Percentiles rank a stretch among this genome's conserved stretches.
These are phyloP conservation scores for Ernsta delagoae DNA, from an alignment of 2,888 invertebrate species.

Conservation along the genomic window DNA sequence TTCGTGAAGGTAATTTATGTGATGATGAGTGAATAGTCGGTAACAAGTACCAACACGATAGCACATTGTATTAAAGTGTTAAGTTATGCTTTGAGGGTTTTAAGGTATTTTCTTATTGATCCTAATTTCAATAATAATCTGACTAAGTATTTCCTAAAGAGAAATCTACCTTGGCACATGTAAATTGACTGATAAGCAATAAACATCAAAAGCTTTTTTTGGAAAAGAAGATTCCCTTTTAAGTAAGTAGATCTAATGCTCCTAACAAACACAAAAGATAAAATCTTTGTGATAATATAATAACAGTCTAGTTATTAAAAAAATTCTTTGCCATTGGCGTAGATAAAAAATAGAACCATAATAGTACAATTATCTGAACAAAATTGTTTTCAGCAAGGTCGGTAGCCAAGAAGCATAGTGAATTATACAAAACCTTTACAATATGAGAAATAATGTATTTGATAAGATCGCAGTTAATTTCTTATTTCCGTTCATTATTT, in stretches of 20 bases:
- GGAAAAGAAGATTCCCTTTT: not conserved
- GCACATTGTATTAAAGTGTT: too few relatives aligned
- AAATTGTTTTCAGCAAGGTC: not conserved
- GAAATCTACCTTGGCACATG: too few relatives aligned
- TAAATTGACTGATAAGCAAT: too few relatives aligned
- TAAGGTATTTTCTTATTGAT: too few relatives aligned
- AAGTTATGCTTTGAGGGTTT: too few relatives aligned
- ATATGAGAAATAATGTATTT: slow-evolving; percentile 3
- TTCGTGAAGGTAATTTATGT: slow-evolving; percentile 7
- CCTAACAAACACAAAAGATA: not conserved
- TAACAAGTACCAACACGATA: too few relatives aligned
- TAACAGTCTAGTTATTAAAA: too few relatives aligned
- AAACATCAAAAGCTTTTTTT: too few relatives aligned
- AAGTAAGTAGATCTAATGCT: not conserved
- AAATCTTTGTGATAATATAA: not conserved
- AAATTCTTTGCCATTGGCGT: too few relatives aligned
- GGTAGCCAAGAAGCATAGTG: not conserved
- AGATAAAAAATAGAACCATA: too few relatives aligned
- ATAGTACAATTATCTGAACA: not conserved
- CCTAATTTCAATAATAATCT: too few relatives aligned
- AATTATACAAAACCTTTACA: slow-evolving; percentile 1
- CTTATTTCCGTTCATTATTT: slow-evolving; percentile 13
- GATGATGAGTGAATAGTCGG: not conserved
- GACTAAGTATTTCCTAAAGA: too few relatives aligned
- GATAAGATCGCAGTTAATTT: slow-evolving; percentile 19